Conservation (phyloP, 2,888 invertebrate species). For the Leucoptera coffeella region DNA sequence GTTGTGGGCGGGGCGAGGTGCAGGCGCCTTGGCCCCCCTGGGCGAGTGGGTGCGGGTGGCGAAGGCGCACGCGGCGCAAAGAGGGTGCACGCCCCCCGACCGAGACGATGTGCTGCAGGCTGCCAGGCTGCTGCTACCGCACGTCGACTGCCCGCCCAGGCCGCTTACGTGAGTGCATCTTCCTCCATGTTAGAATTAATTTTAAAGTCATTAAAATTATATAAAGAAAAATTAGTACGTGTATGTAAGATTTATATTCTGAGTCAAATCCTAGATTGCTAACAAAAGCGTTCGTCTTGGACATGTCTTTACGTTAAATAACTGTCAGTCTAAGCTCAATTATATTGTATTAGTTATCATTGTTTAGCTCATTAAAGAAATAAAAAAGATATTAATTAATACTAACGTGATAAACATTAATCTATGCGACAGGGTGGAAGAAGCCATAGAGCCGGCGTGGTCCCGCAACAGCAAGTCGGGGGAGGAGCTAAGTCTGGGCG, state of each 20-base stretch:
- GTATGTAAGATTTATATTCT: too few relatives aligned
- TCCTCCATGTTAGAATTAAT: too few relatives aligned
- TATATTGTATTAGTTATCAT: too few relatives aligned
- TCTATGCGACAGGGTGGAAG: conserved; percentile 56
- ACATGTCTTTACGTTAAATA: too few relatives aligned
- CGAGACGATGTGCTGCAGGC: conserved; percentile 86
- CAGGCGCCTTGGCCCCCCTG: conserved; percentile 80
- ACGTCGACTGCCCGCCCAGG: conserved; percentile 83
- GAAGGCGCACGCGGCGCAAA: conserved; percentile 75
- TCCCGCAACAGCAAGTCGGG: conserved; percentile 21
- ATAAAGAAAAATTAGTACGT: too few relatives aligned
- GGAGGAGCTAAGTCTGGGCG: conserved; percentile 60
- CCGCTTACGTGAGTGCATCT: conserved; percentile 71
- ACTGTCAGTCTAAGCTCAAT: too few relatives aligned
- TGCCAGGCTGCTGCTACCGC: conserved; percentile 76
- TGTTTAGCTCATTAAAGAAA: too few relatives aligned
- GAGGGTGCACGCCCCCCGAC: conserved; percentile 72
- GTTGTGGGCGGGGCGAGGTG: conserved; percentile 80
- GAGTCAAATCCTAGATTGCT: too few relatives aligned
- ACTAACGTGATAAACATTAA: too few relatives aligned
- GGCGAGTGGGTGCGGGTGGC: conserved; percentile 87
- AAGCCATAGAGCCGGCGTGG: conserved; percentile 43
- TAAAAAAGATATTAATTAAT: too few relatives aligned
- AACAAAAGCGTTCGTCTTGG: too few relatives aligned
- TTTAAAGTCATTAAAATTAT: too few relatives aligned